Percentiles rank a stretch among this genome's conserved stretches.
Conservation (phyloP, 30 jellyfish, hydroid and myxozoan genomes). For the Mastigias papua region DNA sequence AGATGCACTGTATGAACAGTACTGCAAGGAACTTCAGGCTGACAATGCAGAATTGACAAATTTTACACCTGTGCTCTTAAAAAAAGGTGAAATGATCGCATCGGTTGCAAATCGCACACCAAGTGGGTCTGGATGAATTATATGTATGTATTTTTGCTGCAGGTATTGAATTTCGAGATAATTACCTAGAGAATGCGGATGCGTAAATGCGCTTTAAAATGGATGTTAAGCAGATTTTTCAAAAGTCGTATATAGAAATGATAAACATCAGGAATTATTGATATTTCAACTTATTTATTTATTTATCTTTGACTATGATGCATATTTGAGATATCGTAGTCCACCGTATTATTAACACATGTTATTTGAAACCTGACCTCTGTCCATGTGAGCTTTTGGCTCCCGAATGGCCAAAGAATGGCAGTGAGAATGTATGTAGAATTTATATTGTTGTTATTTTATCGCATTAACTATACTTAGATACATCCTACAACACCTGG, state of each 20-base stretch:
- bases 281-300: background rate
- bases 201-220: constrained; percentile 5
- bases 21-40: constrained; percentile 53
- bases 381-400: too few relatives aligned
- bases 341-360: too few relatives aligned
- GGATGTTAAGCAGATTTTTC: too few relatives aligned
- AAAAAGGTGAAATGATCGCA: constrained; percentile 27
- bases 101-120: constrained; percentile 24
- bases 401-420: too few relatives aligned
- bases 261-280: background rate
- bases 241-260: background rate
- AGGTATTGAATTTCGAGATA: background rate
- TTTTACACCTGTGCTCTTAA: constrained; percentile 59
- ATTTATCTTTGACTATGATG: background rate
- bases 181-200: background rate
- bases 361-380: too few relatives aligned
- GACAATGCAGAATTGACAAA: constrained; percentile 33
- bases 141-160: background rate
- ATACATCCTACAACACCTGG: too few relatives aligned
- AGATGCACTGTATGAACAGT: constrained; percentile 37
- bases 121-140: constrained; percentile 31
- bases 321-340: background rate
- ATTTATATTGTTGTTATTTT: too few relatives aligned
- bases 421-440: too few relatives aligned
- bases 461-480: too few relatives aligned